Percentiles rank a stretch among this genome's conserved stretches.
These are phyloP conservation scores for Lacerta agilis DNA, from an alignment of 2,797 vertebrate genomes.

Conservation along the genomic window DNA sequence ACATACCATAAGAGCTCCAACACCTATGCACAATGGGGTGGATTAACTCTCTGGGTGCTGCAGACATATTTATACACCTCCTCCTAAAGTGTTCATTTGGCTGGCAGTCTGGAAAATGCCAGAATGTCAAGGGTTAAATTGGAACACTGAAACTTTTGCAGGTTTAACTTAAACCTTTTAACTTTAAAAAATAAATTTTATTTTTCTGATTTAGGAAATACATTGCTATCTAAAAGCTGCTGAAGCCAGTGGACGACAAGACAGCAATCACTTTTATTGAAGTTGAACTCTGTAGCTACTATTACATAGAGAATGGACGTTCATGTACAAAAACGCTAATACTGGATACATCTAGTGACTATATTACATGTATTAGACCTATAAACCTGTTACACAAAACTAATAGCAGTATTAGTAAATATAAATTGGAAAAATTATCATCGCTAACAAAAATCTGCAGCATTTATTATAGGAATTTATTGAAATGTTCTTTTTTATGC, in stretches of 20 bases:
- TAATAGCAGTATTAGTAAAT: slow-evolving; percentile 11
- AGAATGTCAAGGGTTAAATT: slow-evolving; percentile 76
- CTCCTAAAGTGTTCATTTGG: slow-evolving; percentile 77
- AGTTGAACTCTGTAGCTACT: slow-evolving; percentile 1
- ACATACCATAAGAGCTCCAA: slow-evolving; percentile 78
- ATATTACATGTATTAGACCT: background rate
- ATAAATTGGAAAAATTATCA: background rate
- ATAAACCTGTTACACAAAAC: slow-evolving; percentile 16
- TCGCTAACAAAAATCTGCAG: background rate
- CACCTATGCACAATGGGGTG: slow-evolving; percentile 76
- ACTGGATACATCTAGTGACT: slow-evolving; percentile 11
- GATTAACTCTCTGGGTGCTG: slow-evolving; percentile 74
- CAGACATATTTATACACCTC: slow-evolving; percentile 72
- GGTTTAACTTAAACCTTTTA: slow-evolving; percentile 57
- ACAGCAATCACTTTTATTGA: slow-evolving; percentile 1
- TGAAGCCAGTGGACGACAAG: slow-evolving; percentile 18
- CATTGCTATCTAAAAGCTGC: slow-evolving; percentile 25
- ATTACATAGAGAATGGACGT: background rate
- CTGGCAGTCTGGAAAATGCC: slow-evolving; percentile 79
- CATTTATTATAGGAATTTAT: background rate
- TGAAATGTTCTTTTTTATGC: background rate
- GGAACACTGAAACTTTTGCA: slow-evolving; percentile 62
- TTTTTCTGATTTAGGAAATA: slow-evolving; percentile 23
- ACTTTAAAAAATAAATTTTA: slow-evolving; percentile 22
- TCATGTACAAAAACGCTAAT: background rate